Percentiles rank a stretch among this genome's conserved stretches.
These are phyloP conservation scores for Clunio marinus DNA, from an alignment of 2,888 invertebrate species.

Conservation along the genomic window DNA sequence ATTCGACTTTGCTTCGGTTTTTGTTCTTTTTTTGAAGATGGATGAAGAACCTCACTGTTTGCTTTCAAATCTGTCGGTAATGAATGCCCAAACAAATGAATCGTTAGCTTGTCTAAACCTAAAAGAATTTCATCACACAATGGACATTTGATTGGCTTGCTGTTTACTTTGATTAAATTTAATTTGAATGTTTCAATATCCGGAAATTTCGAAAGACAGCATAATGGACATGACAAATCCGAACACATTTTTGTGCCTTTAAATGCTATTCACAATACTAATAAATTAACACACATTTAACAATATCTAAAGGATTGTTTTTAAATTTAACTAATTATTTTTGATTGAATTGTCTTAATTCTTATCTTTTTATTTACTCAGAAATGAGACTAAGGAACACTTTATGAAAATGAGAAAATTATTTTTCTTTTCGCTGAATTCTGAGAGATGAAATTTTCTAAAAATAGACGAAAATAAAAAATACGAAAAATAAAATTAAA, in stretches of 20 bases:
- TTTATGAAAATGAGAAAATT: slow-evolving; percentile 31
- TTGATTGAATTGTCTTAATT: neutral
- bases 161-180: slow-evolving; percentile 69
- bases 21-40: slow-evolving; percentile 39
- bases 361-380: neutral
- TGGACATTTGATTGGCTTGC: slow-evolving; percentile 69
- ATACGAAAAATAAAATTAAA: neutral
- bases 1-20: slow-evolving; percentile 42
- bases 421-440: slow-evolving; percentile 8
- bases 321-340: neutral
- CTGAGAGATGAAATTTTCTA: slow-evolving; percentile 21
- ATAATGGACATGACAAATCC: slow-evolving; percentile 69
- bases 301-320: too few species aligned
- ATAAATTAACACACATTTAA: neutral
- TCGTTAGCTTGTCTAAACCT: slow-evolving; percentile 77
- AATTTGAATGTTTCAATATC: slow-evolving; percentile 66
- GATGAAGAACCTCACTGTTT: slow-evolving; percentile 19
- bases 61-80: slow-evolving; percentile 42
- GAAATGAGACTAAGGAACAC: neutral
- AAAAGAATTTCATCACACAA: slow-evolving; percentile 70
- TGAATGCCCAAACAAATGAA: slow-evolving; percentile 74
- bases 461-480: slow-evolving; percentile 21
- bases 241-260: slow-evolving; percentile 51
- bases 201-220: slow-evolving; percentile 67
- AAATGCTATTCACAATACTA: neutral